Percentiles rank a stretch among this genome's conserved stretches.
Conservation (phyloP, 2,888 invertebrate genomes). For the Drosophila aldrichi region DNA sequence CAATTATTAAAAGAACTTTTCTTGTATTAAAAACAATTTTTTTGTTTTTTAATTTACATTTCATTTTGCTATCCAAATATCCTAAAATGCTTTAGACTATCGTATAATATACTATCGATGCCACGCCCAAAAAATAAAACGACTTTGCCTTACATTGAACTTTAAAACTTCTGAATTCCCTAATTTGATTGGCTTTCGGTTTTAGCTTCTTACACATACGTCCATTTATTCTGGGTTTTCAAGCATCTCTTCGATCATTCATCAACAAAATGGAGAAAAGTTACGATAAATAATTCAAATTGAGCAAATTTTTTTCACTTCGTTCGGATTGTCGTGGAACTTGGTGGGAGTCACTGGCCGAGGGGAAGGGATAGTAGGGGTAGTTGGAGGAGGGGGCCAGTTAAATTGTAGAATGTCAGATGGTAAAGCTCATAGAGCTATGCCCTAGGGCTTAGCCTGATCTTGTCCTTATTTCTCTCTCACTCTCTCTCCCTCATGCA, state of each 20-base stretch:
- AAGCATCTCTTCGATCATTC: constrained; percentile 16
- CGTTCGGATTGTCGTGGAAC: constrained; percentile 74
- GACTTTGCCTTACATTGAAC: constrained; percentile 23
- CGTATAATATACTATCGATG: not conserved
- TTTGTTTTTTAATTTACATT: no score
- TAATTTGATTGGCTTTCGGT: constrained; percentile 18
- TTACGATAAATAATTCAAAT: constrained; percentile 30
- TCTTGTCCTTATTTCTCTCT: constrained; percentile 36
- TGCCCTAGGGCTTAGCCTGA: constrained; percentile 58
- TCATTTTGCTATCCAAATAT: no score
- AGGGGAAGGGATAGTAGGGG: not conserved
- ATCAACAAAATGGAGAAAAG: constrained; percentile 7
- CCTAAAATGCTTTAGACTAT: not conserved
- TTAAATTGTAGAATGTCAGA: constrained; percentile 47
- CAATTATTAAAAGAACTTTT: no score
- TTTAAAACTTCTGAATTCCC: constrained; percentile 9
- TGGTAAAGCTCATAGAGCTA: constrained; percentile 62
- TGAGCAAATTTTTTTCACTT: constrained; percentile 85
- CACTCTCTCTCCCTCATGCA: constrained; percentile 62
- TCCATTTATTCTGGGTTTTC: constrained; percentile 22
- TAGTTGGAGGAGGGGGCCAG: constrained; percentile 15
- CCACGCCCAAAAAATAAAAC: constrained; percentile 40
- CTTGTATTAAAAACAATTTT: no score
- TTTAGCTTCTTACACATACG: constrained; percentile 53
- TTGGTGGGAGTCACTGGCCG: constrained; percentile 36